phyloP scores from a whole-genome alignment of 2,113 vertebrate species.

The Nymphicus hollandicus region DNA sequence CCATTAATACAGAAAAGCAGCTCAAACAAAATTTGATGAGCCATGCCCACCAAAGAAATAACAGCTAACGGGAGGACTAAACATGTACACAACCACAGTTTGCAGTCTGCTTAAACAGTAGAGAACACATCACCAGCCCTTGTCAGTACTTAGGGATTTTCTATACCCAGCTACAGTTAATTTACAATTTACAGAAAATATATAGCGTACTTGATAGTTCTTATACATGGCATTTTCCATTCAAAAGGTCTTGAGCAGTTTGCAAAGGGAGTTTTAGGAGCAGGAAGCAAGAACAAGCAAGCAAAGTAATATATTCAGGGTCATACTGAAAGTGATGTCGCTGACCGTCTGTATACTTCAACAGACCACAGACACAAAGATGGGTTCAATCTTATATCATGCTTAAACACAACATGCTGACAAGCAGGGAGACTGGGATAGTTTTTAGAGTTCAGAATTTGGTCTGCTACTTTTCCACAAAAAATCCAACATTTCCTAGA shows the following conservation, averaged over 20 bases:
- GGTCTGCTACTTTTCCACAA: background rate
- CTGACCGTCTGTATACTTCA: background rate
- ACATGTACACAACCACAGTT: background rate
- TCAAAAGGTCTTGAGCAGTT: background rate
- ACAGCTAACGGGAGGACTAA: background rate
- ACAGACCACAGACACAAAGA: fast-evolving
- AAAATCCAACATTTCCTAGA: background rate
- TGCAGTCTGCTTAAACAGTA: background rate
- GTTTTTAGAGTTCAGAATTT: background rate
- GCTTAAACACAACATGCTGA: background rate
- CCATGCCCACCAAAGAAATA: background rate
- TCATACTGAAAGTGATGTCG: background rate
- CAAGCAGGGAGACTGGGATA: background rate
- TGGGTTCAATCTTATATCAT: background rate
- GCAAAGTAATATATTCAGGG: background rate
- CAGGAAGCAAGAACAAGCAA: background rate
- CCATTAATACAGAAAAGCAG: background rate
- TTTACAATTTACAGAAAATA: background rate
- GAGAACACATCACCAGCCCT: background rate
- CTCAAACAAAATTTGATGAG: background rate
- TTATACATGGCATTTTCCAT: background rate
- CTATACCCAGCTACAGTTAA: background rate
- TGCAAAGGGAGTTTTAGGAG: background rate
- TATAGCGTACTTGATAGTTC: background rate
- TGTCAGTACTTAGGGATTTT: background rate